Conservation (phyloP, 1,140 invertebrate species). For the Drosophila funebris region DNA sequence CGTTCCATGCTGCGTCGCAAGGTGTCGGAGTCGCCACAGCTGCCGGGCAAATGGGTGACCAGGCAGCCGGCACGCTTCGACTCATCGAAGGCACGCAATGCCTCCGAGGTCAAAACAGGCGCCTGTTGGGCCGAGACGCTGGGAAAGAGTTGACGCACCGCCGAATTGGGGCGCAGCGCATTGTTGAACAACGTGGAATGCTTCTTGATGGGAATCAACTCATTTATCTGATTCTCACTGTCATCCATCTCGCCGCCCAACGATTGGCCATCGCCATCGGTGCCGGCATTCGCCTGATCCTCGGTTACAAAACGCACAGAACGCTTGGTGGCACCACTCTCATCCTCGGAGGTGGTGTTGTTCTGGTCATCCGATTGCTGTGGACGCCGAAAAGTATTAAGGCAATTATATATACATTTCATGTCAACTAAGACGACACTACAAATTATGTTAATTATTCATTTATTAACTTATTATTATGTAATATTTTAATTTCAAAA, state of each 20-base stretch:
- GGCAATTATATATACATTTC: too few relatives aligned
- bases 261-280: slow-evolving; percentile 69
- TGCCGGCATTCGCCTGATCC: slow-evolving; percentile 56
- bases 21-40: slow-evolving; percentile 85
- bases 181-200: slow-evolving; percentile 83
- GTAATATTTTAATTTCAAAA: too few relatives aligned
- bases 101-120: slow-evolving; percentile 87
- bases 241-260: slow-evolving; percentile 63
- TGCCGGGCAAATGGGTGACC: slow-evolving; percentile 78
- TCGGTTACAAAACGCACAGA: slow-evolving; percentile 81
- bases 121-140: slow-evolving; percentile 85
- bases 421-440: too few relatives aligned
- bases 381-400: too few relatives aligned
- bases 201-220: slow-evolving; percentile 81
- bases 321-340: slow-evolving; percentile 70
- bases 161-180: slow-evolving; percentile 86
- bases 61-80: slow-evolving; percentile 86
- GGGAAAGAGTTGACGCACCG: slow-evolving; percentile 89
- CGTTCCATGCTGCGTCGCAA: slow-evolving; percentile 88
- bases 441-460: too few relatives aligned
- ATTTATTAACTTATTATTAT: too few relatives aligned
- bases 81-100: slow-evolving; percentile 87
- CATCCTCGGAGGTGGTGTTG: slow-evolving; percentile 79
- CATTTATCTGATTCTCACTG: slow-evolving; percentile 79
- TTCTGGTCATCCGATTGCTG: slow-evolving; percentile 81